Conservation (phyloP, 2,797 vertebrate genomes). For the Selene dorsalis region DNA sequence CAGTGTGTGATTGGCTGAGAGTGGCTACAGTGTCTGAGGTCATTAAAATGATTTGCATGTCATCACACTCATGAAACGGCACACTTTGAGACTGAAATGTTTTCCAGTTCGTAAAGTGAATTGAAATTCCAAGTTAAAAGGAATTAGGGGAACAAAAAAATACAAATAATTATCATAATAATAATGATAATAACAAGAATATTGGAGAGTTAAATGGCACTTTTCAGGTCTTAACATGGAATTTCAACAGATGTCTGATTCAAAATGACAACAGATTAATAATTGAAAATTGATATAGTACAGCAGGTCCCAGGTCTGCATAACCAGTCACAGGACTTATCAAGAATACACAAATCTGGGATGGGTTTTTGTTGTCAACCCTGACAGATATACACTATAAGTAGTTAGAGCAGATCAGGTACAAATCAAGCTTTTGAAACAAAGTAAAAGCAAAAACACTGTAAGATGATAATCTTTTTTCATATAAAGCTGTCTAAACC, state of each 20-base stretch:
- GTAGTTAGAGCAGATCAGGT: conserved; percentile 70
- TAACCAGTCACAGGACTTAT: conserved; percentile 57
- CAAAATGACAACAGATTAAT: conserved; percentile 52
- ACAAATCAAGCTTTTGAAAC: conserved; percentile 87
- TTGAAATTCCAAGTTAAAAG: conserved; percentile 68
- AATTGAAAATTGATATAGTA: conserved; percentile 49
- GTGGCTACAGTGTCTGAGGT: conserved; percentile 80
- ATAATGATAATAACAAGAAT: not conserved
- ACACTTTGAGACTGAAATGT: conserved; percentile 67
- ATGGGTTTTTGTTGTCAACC: conserved; percentile 46
- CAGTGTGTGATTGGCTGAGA: conserved; percentile 82
- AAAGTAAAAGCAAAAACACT: conserved; percentile 83
- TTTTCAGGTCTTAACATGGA: conserved; percentile 70
- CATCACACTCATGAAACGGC: conserved; percentile 72
- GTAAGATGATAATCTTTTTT: conserved; percentile 83
- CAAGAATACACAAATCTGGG: conserved; percentile 64
- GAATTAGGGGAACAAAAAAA: conserved; percentile 25
- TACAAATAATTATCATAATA: conserved; percentile 9
- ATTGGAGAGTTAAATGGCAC: conserved; percentile 69
- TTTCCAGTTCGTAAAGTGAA: conserved; percentile 52
- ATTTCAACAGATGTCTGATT: conserved; percentile 63
- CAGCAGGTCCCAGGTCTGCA: conserved; percentile 60
- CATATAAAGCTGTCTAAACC: conserved; percentile 88
- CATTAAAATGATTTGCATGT: conserved; percentile 74
- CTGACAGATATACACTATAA: conserved; percentile 63